phyloP scores from a whole-genome alignment of 2,888 invertebrate genomes.

The Mesorhabditis belari region DNA sequence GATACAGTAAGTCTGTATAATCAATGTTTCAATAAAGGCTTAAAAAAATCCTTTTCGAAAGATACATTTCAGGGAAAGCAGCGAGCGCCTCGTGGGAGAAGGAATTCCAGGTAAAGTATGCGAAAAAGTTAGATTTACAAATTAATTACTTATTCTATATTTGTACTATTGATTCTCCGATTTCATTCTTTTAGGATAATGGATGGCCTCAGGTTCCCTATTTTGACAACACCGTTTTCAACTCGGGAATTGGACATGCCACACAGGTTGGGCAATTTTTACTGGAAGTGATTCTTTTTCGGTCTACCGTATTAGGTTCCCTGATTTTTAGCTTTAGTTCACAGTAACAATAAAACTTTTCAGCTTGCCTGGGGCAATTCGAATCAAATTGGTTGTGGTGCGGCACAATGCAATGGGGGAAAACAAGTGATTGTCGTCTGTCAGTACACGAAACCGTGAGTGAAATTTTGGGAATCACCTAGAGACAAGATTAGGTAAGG shows the following conservation, averaged over 20 bases:
- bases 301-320: neutral
- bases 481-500: too few species aligned
- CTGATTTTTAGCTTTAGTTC: neutral
- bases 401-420: neutral
- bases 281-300: neutral
- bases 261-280: neutral
- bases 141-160: neutral
- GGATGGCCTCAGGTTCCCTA: neutral
- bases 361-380: constrained; percentile 4
- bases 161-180: neutral
- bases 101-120: too few species aligned
- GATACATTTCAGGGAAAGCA: too few species aligned
- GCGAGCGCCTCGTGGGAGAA: too few species aligned
- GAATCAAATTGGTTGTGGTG: constrained; percentile 3
- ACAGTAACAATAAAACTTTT: neutral
- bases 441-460: constrained; percentile 1
- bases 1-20: too few species aligned
- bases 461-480: too few species aligned
- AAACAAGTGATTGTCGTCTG: constrained; percentile 3
- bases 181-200: neutral
- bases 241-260: constrained; percentile 1
- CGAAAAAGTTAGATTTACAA: too few species aligned
- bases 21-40: too few species aligned
- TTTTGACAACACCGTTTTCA: neutral
- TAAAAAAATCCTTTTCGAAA: too few species aligned